Conservation (phyloP, 2,113 vertebrate species). For the Clarias macrocephalus region DNA sequence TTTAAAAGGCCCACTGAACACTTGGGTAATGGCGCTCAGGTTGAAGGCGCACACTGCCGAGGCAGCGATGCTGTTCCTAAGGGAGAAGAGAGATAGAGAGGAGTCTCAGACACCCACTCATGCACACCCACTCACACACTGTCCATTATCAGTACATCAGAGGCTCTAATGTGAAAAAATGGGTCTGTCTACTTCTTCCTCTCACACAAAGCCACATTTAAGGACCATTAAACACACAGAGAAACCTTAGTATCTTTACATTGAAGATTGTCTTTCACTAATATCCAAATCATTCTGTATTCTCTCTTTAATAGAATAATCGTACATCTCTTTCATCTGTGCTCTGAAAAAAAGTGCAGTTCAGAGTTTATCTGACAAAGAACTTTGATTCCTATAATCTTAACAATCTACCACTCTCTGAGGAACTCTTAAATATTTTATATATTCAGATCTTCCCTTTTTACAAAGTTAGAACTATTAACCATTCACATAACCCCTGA, state of each 20-base stretch:
- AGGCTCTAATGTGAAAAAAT: constrained; percentile 41
- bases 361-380: not conserved
- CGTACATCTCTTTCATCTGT: not conserved
- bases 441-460: not conserved
- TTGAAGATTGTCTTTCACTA: not conserved
- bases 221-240: constrained; percentile 2
- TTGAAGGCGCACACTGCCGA: constrained; percentile 97
- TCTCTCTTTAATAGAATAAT: not conserved
- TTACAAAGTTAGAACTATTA: not conserved
- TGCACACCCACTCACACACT: constrained; percentile 17
- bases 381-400: not conserved
- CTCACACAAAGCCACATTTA: constrained; percentile 14
- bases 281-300: constrained; percentile 19
- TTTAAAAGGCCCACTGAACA: constrained; percentile 94
- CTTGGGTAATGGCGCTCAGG: constrained; percentile 88
- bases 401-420: not conserved
- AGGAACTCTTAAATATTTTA: not conserved
- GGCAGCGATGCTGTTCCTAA: constrained; percentile 94
- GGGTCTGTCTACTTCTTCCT: constrained; percentile 34
- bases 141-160: constrained; percentile 34
- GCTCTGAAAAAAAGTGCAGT: not conserved
- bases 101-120: constrained; percentile 24
- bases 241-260: not conserved
- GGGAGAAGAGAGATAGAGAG: constrained; percentile 25
- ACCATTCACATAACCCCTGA: not conserved